A percentile compares a stretch with the other conserved stretches of the same genome.
Conservation (phyloP, 1,140 invertebrate species). For the Bombus sylvicola region DNA sequence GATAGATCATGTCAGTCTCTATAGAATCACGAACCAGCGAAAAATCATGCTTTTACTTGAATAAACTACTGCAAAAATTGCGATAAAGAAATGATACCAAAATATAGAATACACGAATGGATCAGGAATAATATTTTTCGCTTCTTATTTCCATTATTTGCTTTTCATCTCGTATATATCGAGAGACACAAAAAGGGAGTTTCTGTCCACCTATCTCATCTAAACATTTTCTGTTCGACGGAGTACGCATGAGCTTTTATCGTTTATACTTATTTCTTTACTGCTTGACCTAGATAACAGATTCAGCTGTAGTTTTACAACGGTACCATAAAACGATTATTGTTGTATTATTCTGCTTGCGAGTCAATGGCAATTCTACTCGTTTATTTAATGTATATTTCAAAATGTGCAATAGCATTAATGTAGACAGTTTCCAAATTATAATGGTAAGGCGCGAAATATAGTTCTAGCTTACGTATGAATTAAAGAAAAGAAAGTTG, state of each 20-base stretch:
- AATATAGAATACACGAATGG: neutral
- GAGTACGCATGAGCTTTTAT: slow-evolving; percentile 4
- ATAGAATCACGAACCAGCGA: neutral
- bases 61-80: neutral
- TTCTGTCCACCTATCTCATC: neutral
- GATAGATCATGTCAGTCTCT: neutral
- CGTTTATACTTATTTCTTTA: slow-evolving; percentile 24
- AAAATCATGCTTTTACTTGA: neutral
- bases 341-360: neutral
- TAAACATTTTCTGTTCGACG: slow-evolving; percentile 7
- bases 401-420: neutral
- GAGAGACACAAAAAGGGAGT: neutral
- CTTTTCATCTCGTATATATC: slow-evolving; percentile 11
- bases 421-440: neutral
- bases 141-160: slow-evolving; percentile 1
- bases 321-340: slow-evolving; percentile 17
- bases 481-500: neutral
- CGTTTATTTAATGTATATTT: neutral
- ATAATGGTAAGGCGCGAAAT: neutral
- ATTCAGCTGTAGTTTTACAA: slow-evolving; percentile 10
- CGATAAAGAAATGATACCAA: neutral
- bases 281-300: slow-evolving; percentile 8
- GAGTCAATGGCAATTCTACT: neutral
- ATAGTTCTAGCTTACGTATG: neutral
- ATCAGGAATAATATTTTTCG: neutral